Evolutionary conservation across 2,797 vertebrate genomes (phyloP), one percentile per base, ranked within the genome.

Genomic region (Silurus aristotelis): DNA sequence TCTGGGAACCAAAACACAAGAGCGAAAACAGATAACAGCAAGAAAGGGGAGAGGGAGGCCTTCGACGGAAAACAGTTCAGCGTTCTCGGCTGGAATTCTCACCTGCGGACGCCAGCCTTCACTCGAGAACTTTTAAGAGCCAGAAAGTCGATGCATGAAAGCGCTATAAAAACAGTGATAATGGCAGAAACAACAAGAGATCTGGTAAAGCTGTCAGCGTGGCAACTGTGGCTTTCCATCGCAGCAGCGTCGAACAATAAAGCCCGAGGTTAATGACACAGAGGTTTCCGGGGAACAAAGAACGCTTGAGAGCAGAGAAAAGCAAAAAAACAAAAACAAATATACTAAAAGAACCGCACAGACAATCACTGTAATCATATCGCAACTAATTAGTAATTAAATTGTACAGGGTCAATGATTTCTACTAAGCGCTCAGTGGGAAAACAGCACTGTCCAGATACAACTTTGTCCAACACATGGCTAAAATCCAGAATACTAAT

Each of bases 141-240:
- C 58, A 31, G 19, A 78, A 83, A 67, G 67, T 22, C 70, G 70
- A 76, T 20, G 73, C 70, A 83, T 27, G 67, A 85, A 70, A 84
- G 48, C 2, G 19, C 67, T 79, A 78, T 64, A 86, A 84, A 82
- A 83, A 82, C 83, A 68, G 78, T 5, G 83, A 84, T 79, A 82
- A 88, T 78, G 85, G 77, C 61, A 71, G 63, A 70, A 84, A 86
- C 85, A 83, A 83, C 85, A 83, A 79, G 81, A 83, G 81, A 70
- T 79, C 73, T 64, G 85, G 82, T 87, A 80, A 83, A 83, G 60
- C 82, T 83, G 85, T 80, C 85, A 78, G 85, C 73, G 67, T 83
- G 85, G 85, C 55, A 78, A 67, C 73, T 70, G 66, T 20, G 64
- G 66, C 85, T 79, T 86, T 78, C 81, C 31, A 64, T 22, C 38